Conservation (phyloP, 2,797 vertebrate species). For the Pygocentrus nattereri region DNA sequence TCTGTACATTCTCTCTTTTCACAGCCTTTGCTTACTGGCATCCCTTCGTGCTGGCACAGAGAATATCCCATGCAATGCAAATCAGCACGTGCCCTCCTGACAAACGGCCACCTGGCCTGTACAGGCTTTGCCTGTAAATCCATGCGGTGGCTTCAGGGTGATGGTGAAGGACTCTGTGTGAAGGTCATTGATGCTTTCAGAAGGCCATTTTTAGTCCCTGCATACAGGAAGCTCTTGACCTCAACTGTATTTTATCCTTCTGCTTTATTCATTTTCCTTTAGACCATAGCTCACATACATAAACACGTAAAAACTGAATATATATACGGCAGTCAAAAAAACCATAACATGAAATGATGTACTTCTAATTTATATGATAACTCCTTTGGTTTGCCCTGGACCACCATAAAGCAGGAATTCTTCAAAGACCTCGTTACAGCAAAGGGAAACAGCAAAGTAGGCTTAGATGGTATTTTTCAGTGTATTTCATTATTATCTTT, state of each 20-base stretch:
- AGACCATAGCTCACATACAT: neutral
- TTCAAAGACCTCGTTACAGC: neutral
- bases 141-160: constrained; percentile 3
- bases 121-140: constrained; percentile 37
- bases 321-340: neutral
- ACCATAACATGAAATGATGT: neutral
- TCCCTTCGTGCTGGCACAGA: neutral
- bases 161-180: constrained; percentile 40
- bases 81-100: constrained; percentile 34
- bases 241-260: neutral
- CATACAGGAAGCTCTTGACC: neutral
- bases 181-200: constrained; percentile 45
- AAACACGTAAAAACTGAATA: neutral
- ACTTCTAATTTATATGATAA: neutral
- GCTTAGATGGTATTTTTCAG: neutral
- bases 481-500: neutral
- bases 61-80: constrained; percentile 34
- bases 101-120: constrained; percentile 46
- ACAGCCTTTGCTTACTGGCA: neutral
- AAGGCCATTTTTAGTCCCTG: neutral
- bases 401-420: neutral
- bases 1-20: constrained; percentile 12
- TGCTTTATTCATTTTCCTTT: neutral
- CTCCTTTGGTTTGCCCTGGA: neutral
- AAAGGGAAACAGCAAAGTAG: neutral